A percentile compares a stretch with the other conserved stretches of the same genome.
These are phyloP conservation scores for Camponotus pennsylvanicus DNA, from an alignment of 1,140 invertebrate genomes.

Conservation along the genomic window DNA sequence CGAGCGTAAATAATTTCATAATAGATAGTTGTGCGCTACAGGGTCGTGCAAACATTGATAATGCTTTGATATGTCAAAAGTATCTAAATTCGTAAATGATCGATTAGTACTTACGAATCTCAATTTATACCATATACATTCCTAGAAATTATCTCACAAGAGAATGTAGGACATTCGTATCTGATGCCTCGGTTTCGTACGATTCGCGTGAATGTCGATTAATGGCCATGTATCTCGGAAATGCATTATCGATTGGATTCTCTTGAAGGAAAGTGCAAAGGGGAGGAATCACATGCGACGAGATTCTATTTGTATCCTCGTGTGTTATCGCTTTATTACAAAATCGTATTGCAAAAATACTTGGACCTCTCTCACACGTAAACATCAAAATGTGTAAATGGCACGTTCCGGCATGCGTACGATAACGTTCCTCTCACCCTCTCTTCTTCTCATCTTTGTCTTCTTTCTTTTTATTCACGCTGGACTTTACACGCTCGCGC, in stretches of 20 bases:
- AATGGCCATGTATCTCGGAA: conserved; percentile 1
- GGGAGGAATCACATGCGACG: conserved; percentile 7
- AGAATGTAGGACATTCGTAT: neutral
- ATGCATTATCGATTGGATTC: conserved; percentile 19
- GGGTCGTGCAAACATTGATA: neutral
- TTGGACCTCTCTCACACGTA: conserved; percentile 58
- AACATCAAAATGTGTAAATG: conserved; percentile 68
- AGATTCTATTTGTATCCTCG: conserved; percentile 16
- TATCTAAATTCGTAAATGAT: conserved; percentile 7
- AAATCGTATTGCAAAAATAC: conserved; percentile 81
- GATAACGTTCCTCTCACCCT: neutral
- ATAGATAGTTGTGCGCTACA: neutral
- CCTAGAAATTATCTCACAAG: neutral
- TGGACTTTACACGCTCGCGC: conserved; percentile 41
- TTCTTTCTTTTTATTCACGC: neutral
- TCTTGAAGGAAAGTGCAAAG: neutral
- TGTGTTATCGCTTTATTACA: conserved; percentile 70
- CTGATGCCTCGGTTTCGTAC: neutral
- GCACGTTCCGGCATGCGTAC: conserved; percentile 61
- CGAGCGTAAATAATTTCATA: conserved; percentile 13
- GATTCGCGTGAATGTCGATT: neutral
- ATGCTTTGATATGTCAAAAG: neutral
- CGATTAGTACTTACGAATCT: neutral
- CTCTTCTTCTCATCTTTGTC: neutral
- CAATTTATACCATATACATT: neutral